Percentiles rank a stretch among this genome's conserved stretches.
These are phyloP conservation scores for Elegia similella DNA, from an alignment of 2,888 invertebrate species.

Conservation along the genomic window DNA sequence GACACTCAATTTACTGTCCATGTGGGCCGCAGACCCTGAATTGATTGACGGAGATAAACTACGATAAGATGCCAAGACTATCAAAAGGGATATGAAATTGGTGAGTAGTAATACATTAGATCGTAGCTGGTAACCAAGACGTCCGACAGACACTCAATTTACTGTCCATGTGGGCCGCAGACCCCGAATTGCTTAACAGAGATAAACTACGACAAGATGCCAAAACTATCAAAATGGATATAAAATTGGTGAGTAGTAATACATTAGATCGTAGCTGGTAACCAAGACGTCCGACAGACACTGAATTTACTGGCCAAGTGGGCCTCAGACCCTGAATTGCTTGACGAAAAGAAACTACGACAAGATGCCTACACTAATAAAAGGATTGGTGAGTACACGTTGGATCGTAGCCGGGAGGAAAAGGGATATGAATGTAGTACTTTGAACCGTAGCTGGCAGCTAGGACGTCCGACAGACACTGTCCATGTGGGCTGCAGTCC, in stretches of 20 bases:
- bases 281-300: too few relatives aligned
- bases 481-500: constrained; percentile 87
- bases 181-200: constrained; percentile 70
- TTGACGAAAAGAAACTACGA: too few relatives aligned
- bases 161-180: constrained; percentile 89
- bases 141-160: constrained; percentile 96
- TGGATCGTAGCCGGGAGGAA: too few relatives aligned
- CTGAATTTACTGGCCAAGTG: too few relatives aligned
- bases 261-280: too few relatives aligned
- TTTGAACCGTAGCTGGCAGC: too few relatives aligned
- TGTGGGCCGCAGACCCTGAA: constrained; percentile 86
- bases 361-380: too few relatives aligned
- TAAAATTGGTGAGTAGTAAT: constrained; percentile 46
- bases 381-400: too few relatives aligned
- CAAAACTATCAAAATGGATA: constrained; percentile 87
- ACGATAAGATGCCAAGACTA: constrained; percentile 79
- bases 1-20: constrained; percentile 92
- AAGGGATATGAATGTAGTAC: too few relatives aligned
- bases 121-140: constrained; percentile 94
- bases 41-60: constrained; percentile 74
- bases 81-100: constrained; percentile 87
- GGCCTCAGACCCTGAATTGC: too few relatives aligned
- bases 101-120: constrained; percentile 42
- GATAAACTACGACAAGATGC: constrained; percentile 82
- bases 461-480: constrained; percentile 96